These are phyloP conservation scores for silkworm (Bombyx mori) DNA, from an alignment of 1,140 invertebrate genomes.

Conservation along the genomic window ASM3026992v2 NC_085129.1:20617501-20618000, in stretches of 20 bases:
- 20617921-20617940: not conserved
- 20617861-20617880: too few relatives aligned
- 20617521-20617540: too few relatives aligned
- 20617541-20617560: too few relatives aligned
- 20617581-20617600: slow-evolving; percentile 37
- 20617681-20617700: slow-evolving; percentile 43
- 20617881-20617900: too few relatives aligned
- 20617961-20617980: not conserved
- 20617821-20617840: too few relatives aligned
- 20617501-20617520: too few relatives aligned
- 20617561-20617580: too few relatives aligned
- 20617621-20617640: slow-evolving; percentile 34
- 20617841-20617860: too few relatives aligned
- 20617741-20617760: too few relatives aligned
- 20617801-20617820: not conserved
- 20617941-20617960: not conserved
- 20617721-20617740: too few relatives aligned
- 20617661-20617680: slow-evolving; percentile 41
- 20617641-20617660: slow-evolving; percentile 57
- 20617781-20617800: not conserved
- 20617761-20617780: too few relatives aligned
- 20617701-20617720: too few relatives aligned
- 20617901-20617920: not conserved
- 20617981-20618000: not conserved
- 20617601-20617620: slow-evolving; percentile 34